Conservation (phyloP, 1,140 invertebrate genomes). For the Hyles vespertilio region DNA sequence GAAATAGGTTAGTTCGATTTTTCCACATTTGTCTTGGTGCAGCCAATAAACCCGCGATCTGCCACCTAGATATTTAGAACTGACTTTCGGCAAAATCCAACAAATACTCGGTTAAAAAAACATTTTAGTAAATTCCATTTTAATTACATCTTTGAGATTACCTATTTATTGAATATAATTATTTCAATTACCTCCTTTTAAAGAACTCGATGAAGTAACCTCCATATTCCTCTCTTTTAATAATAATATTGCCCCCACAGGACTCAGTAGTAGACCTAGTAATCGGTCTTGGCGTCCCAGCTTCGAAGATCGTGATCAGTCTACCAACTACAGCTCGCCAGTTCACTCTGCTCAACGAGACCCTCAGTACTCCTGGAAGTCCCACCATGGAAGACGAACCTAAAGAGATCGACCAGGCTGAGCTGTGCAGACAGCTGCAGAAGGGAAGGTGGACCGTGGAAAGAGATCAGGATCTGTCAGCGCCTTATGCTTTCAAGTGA, state of each 20-base stretch:
- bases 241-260: constrained; percentile 51
- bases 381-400: constrained; percentile 76
- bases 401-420: constrained; percentile 76
- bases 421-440: constrained; percentile 80
- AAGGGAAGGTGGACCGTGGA: constrained; percentile 84
- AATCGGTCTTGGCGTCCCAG: constrained; percentile 81
- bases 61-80: no score
- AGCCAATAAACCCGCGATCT: no score
- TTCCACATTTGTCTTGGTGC: no score
- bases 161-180: no score
- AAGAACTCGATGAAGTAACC: no score
- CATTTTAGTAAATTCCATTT: no score
- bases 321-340: constrained; percentile 80
- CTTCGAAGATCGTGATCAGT: constrained; percentile 83
- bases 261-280: constrained; percentile 87
- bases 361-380: constrained; percentile 82
- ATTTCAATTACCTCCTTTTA: no score
- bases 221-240: no score
- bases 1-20: no score
- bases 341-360: constrained; percentile 80
- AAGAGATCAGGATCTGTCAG: constrained; percentile 86
- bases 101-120: no score
- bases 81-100: no score
- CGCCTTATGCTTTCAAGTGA: constrained; percentile 84
- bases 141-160: no score